Evolutionary conservation across 2,797 vertebrate genomes (phyloP).

Genomic region (Gadopsis marmoratus): DNA sequence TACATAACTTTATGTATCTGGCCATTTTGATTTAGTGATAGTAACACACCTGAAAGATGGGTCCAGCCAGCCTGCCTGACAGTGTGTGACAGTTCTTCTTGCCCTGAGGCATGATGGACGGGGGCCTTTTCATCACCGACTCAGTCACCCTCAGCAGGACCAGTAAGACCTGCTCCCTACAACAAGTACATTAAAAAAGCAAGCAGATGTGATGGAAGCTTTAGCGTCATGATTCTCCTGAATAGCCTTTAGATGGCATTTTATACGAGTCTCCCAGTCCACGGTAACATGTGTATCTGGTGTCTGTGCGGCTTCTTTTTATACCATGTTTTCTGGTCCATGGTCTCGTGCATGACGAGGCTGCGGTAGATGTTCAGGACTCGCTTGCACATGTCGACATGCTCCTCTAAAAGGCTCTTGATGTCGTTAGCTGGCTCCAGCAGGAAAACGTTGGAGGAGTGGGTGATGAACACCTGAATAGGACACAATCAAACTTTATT

Average conservation of each 20-base stretch:
- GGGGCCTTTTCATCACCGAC: conserved; percentile 96
- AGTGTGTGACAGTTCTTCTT: conserved; percentile 92
- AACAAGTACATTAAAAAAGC: conserved; percentile 16
- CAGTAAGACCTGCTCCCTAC: conserved; percentile 96
- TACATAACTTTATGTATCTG: neutral
- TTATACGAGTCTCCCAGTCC: neutral
- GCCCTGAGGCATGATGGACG: conserved; percentile 94
- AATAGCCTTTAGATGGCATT: neutral
- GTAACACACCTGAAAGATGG: conserved; percentile 92
- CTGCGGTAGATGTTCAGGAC: conserved; percentile 99
- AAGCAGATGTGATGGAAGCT: neutral
- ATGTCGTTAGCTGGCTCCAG: conserved; percentile 97
- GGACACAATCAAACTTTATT: conserved; percentile 12
- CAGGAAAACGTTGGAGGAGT: conserved; percentile 97
- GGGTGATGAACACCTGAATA: conserved; percentile 95
- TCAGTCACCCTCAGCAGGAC: conserved; percentile 97
- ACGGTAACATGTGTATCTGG: neutral
- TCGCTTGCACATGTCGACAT: conserved; percentile 99
- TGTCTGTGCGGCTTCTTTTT: neutral
- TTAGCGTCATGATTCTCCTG: neutral
- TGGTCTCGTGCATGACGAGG: conserved; percentile 98
- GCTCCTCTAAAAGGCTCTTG: conserved; percentile 95
- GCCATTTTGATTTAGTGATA: neutral
- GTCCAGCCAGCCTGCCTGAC: conserved; percentile 95
- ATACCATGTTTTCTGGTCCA: conserved; percentile 99